Evolutionary conservation across 2,797 vertebrate species (phyloP), one percentile per base, ranked within the genome.

Genomic region (Cyprinella venusta): DNA sequence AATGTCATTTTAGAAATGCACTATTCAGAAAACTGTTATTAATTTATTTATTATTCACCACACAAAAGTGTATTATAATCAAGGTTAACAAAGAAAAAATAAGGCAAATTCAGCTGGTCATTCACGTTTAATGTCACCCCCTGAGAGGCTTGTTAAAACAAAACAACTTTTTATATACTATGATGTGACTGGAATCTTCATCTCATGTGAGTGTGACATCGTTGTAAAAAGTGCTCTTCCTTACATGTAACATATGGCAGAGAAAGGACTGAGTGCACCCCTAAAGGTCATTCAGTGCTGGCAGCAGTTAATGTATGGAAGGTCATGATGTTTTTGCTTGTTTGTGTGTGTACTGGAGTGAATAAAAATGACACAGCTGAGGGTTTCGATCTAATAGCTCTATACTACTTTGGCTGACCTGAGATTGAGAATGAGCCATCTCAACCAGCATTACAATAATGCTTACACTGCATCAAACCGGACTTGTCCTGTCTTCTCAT

Each of bases 401-500:
- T 61, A 15, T 1, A 80, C 87, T 45, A 63, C 40, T 54, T 72
- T 82, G 42, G 7, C 85, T 71, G 24, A 89, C 33, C 3, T 65
- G 2, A 30, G 26, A 30, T 30, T 30, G 81, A 89, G 89, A 89
- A 85, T 88, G 84, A 84, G 79, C 74, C 85, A 90, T 81, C 84
- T 87, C 86, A 89, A 84, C 89, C 88, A 83, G 90, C 87, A 91
- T 90, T 89, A 90, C 84, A 90, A 90, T 89, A 91, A 87, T 87
- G 89, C 91, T 91, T 89, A 90, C 90, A 82, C 88, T 88, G 92
- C 93, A 90, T 90, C 88, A 92, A 87, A 89, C 70, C 15, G 83
- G 84, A 89, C 82, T 87, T 86, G 82, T 84, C 87, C 86, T 86
- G 88, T 87, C 88, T 89, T 70, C 71, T 87, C 81, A 71, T 81